Conservation (phyloP, 2,888 invertebrate species). For the Watsonalla cultraria region DNA sequence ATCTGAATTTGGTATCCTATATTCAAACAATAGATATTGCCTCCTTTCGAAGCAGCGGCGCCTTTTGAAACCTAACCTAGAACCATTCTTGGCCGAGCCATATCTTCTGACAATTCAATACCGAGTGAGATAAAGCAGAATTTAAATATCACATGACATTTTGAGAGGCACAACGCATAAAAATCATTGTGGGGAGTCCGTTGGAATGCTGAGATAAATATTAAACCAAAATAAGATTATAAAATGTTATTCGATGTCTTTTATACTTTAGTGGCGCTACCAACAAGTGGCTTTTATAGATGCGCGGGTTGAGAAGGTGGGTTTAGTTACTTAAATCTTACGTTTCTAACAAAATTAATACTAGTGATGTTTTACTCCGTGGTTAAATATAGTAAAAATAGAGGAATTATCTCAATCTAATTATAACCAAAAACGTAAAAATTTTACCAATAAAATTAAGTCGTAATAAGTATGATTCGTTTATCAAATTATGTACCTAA, state of each 20-base stretch:
- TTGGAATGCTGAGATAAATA: neutral
- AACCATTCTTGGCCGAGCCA: constrained; percentile 31
- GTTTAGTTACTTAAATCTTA: neutral
- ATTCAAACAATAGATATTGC: constrained; percentile 21
- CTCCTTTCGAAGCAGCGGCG: constrained; percentile 33
- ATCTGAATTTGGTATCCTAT: constrained; percentile 5
- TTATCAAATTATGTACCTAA: no score
- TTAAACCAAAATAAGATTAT: neutral
- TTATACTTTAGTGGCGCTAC: constrained; percentile 1
- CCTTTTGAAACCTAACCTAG: constrained; percentile 45
- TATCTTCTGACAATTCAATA: constrained; percentile 63
- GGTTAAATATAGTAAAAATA: no score
- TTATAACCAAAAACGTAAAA: no score
- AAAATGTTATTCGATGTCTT: constrained; percentile 1
- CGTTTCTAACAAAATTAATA: neutral
- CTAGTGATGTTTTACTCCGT: no score
- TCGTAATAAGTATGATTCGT: no score
- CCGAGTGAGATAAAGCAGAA: constrained; percentile 48
- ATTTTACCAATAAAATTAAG: no score
- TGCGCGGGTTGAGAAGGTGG: neutral
- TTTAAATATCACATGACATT: constrained; percentile 54
- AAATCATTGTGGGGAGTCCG: constrained; percentile 41
- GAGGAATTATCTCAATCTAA: no score
- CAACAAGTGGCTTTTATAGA: neutral
- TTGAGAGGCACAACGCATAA: constrained; percentile 41